Conservation (phyloP, 2,888 invertebrate species). For the Drosophila kokeensis region DNA sequence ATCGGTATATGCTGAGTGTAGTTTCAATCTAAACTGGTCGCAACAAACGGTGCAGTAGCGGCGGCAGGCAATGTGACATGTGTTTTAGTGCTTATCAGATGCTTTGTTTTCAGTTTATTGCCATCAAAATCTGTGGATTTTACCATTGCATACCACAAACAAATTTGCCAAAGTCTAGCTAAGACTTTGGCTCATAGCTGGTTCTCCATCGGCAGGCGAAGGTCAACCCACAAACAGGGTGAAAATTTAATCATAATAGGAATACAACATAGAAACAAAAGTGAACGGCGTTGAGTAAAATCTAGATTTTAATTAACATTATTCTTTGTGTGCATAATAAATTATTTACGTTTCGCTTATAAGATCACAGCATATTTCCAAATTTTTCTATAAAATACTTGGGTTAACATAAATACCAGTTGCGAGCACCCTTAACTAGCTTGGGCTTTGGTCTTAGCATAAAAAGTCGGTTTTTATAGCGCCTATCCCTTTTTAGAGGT, state of each 20-base stretch:
- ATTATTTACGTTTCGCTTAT: background rate
- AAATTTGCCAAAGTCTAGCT: constrained; percentile 33
- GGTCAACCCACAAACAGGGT: constrained; percentile 5
- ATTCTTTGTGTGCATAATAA: background rate
- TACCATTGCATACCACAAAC: constrained; percentile 44
- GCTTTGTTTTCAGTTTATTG: constrained; percentile 48
- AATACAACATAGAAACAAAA: background rate
- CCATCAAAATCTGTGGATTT: constrained; percentile 24
- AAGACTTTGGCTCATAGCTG: constrained; percentile 10
- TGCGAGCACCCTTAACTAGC: background rate
- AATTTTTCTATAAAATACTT: background rate
- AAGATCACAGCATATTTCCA: background rate
- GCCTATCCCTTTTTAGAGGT: background rate
- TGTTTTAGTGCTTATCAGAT: constrained; percentile 60
- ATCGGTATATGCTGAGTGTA: constrained; percentile 9
- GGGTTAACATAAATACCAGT: background rate
- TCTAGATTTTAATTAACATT: background rate
- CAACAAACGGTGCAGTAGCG: constrained; percentile 13
- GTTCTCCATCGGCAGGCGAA: constrained; percentile 6
- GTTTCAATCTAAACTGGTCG: constrained; percentile 19
- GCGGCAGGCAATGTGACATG: constrained; percentile 51
- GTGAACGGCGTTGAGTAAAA: background rate
- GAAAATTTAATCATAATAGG: background rate
- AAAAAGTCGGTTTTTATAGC: background rate
- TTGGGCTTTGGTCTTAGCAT: background rate